Evolutionary conservation across 2,113 vertebrate species (phyloP).

Genomic region (Nansenia antarctica): DNA sequence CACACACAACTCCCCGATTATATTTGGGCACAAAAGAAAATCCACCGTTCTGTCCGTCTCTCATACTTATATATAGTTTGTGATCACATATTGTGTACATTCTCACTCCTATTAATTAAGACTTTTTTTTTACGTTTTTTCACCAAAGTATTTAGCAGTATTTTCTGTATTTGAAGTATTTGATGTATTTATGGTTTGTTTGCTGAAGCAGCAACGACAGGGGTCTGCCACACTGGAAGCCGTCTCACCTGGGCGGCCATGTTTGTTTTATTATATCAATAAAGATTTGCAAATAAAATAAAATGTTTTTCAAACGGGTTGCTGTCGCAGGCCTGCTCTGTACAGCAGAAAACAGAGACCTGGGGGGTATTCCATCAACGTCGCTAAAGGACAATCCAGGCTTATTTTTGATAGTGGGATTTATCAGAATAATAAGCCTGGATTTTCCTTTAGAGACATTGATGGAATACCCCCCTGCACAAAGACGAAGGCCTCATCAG

Average conservation of each 20-base stretch:
- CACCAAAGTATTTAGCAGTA: conserved; percentile 57
- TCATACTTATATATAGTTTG: not conserved
- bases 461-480: too few relatives aligned
- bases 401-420: too few relatives aligned
- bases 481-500: too few relatives aligned
- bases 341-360: too few relatives aligned
- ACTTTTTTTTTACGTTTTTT: conserved; percentile 24
- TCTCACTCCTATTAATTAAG: not conserved
- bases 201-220: conserved; percentile 66
- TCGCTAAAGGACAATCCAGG: too few relatives aligned
- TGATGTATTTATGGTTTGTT: conserved; percentile 67
- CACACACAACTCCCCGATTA: not conserved
- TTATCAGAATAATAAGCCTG: too few relatives aligned
- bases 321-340: too few relatives aligned
- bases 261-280: conserved; percentile 35
- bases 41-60: conserved; percentile 14
- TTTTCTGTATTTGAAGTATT: too few relatives aligned
- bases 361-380: too few relatives aligned
- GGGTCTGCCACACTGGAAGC: conserved; percentile 81
- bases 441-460: too few relatives aligned
- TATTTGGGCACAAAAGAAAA: conserved; percentile 14
- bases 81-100: conserved; percentile 9
- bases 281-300: conserved; percentile 58
- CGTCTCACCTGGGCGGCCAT: conserved; percentile 28
- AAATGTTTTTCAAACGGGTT: conserved; percentile 1